These are phyloP conservation scores for Drosophila anomalata DNA, from an alignment of 2,888 invertebrate genomes.

Conservation along the genomic window DNA sequence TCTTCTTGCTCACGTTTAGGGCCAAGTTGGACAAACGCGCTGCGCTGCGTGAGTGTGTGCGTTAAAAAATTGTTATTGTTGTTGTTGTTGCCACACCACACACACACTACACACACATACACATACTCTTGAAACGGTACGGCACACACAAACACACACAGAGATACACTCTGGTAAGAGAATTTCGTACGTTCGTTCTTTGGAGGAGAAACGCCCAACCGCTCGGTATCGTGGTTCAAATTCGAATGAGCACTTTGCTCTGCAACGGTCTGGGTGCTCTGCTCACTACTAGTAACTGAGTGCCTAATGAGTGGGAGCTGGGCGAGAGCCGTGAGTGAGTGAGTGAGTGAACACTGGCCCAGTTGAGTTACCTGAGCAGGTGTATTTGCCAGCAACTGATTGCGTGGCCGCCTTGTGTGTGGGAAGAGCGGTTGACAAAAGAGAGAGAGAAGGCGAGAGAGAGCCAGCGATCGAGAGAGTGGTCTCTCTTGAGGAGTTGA, in stretches of 20 bases:
- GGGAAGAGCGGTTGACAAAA: conserved; percentile 14
- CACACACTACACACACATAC: conserved; percentile 52
- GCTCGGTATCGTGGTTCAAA: conserved; percentile 83
- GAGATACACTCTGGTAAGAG: conserved; percentile 25
- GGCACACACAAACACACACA: conserved; percentile 45
- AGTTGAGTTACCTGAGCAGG: conserved; percentile 36
- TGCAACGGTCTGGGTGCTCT: conserved; percentile 41
- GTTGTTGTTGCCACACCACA: conserved; percentile 55
- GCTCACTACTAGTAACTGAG: background rate
- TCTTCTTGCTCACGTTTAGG: conserved; percentile 54
- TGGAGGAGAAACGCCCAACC: conserved; percentile 77
- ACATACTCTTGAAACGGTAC: conserved; percentile 4
- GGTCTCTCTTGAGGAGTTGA: background rate
- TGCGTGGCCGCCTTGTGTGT: conserved; percentile 32
- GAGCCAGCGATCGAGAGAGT: conserved; percentile 2
- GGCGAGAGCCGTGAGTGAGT: conserved; percentile 14
- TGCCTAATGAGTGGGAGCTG: conserved; percentile 18
- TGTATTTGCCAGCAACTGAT: conserved; percentile 20
- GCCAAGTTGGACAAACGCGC: conserved; percentile 66
- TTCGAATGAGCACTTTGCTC: conserved; percentile 76
- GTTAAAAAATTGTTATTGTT: conserved; percentile 59
- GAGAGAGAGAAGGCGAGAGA: conserved; percentile 1
- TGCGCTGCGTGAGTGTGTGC: conserved; percentile 49
- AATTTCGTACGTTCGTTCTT: conserved; percentile 38
- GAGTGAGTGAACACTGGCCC: conserved; percentile 1